Conservation (phyloP, 2,113 vertebrate species). For the Ahaetulla prasina region DNA sequence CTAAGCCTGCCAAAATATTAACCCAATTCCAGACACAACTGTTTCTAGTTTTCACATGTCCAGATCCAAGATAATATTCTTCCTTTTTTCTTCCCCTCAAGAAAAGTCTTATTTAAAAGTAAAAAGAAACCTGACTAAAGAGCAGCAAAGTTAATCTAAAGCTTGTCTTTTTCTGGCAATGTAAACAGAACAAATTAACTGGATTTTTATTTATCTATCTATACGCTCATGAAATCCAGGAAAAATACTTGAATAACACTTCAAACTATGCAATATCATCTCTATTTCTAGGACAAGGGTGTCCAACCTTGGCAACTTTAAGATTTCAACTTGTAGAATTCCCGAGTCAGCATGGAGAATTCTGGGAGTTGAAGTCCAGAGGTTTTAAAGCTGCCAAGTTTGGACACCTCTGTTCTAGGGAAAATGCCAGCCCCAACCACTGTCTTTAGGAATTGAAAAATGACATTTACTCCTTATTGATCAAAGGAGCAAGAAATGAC, state of each 20-base stretch:
- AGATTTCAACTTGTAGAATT: not conserved
- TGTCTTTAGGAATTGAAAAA: not conserved
- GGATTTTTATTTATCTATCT: accelerated
- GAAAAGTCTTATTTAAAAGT: slow-evolving; percentile 4
- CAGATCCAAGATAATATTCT: slow-evolving; percentile 6
- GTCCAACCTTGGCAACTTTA: not conserved
- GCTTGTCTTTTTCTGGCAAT: slow-evolving; percentile 39
- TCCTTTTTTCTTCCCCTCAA: not conserved
- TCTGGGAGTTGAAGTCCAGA: too few species aligned
- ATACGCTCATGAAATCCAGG: not conserved
- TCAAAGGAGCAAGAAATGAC: not conserved
- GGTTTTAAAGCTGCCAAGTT: too few species aligned
- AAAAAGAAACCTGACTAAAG: slow-evolving; percentile 31
- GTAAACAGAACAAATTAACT: accelerated
- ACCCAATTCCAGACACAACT: slow-evolving; percentile 19
- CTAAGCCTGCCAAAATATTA: slow-evolving; percentile 35
- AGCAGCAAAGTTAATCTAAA: slow-evolving; percentile 26
- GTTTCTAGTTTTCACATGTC: slow-evolving; percentile 19
- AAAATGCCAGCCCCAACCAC: not conserved
- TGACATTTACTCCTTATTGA: not conserved
- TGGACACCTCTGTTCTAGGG: slow-evolving; percentile 7
- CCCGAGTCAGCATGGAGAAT: not conserved
- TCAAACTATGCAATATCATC: not conserved
- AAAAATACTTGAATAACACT: not conserved
- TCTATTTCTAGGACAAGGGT: slow-evolving; percentile 12